These are phyloP conservation scores for Plecotus auritus DNA, from an alignment of 2,113 vertebrate species.

Conservation along the genomic window DNA sequence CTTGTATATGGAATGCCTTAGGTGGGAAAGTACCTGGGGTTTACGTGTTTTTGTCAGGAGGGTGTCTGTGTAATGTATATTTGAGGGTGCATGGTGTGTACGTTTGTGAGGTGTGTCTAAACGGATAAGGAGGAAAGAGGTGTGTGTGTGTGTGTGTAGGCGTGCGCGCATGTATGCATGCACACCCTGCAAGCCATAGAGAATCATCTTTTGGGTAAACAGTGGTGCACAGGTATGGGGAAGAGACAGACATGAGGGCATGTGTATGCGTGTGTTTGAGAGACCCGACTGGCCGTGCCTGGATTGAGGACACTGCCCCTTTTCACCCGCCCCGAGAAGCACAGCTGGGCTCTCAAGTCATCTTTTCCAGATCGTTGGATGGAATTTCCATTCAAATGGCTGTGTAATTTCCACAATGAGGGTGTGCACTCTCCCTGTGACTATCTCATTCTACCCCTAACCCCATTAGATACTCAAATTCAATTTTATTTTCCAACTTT, in stretches of 20 bases:
- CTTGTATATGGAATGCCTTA: background rate
- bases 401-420: slow-evolving; percentile 68
- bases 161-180: accelerated
- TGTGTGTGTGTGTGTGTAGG: background rate
- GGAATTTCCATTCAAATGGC: slow-evolving; percentile 65
- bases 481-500: slow-evolving; percentile 72
- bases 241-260: background rate
- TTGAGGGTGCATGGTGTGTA: background rate
- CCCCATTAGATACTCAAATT: slow-evolving; percentile 73
- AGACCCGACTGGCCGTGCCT: background rate
- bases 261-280: background rate
- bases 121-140: accelerated
- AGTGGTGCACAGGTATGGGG: background rate
- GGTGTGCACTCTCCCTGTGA: slow-evolving; percentile 61
- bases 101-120: background rate
- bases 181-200: background rate
- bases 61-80: background rate
- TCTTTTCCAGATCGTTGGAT: slow-evolving; percentile 62
- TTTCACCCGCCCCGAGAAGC: background rate
- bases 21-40: background rate
- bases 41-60: background rate
- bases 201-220: background rate
- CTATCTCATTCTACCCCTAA: slow-evolving; percentile 58
- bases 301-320: background rate
- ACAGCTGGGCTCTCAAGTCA: slow-evolving; percentile 33